phyloP scores from a whole-genome alignment of 2,888 invertebrate genomes.

The Cosmorhoe ocellata region DNA sequence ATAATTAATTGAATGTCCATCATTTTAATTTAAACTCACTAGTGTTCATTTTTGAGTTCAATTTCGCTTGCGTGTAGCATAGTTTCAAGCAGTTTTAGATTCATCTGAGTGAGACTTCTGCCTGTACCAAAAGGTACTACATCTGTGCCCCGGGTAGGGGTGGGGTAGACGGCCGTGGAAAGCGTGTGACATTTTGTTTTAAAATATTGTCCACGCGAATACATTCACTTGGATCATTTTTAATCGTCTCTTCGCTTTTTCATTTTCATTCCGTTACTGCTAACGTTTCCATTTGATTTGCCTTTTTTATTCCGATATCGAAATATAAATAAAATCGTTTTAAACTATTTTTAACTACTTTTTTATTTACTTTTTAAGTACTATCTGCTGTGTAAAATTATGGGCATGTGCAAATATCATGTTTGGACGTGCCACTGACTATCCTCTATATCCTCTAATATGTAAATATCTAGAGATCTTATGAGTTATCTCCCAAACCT shows the following conservation, averaged over 20 bases:
- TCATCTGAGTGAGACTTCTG: background rate
- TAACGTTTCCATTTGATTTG: slow-evolving; percentile 24
- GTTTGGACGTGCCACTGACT: too few relatives aligned
- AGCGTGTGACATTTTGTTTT: slow-evolving; percentile 83
- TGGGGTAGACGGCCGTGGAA: slow-evolving; percentile 74
- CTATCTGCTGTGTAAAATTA: too few relatives aligned
- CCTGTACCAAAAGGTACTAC: background rate
- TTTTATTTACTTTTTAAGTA: background rate
- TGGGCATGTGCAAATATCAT: too few relatives aligned
- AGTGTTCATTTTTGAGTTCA: background rate
- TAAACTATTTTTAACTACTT: background rate
- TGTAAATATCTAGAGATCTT: too few relatives aligned
- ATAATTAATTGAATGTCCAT: too few relatives aligned
- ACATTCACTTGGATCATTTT: slow-evolving; percentile 80
- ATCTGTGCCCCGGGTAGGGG: slow-evolving; percentile 40
- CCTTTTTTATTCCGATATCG: slow-evolving; percentile 15
- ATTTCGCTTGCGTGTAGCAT: background rate
- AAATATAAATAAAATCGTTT: background rate
- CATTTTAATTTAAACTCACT: background rate
- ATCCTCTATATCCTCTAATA: too few relatives aligned
- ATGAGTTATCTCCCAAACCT: too few relatives aligned
- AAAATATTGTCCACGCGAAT: slow-evolving; percentile 81
- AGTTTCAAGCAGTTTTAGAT: background rate
- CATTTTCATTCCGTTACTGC: slow-evolving; percentile 41
- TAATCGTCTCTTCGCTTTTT: slow-evolving; percentile 69